Conservation (phyloP, 1,140 invertebrate genomes). For the Drosophila mayri region DNA sequence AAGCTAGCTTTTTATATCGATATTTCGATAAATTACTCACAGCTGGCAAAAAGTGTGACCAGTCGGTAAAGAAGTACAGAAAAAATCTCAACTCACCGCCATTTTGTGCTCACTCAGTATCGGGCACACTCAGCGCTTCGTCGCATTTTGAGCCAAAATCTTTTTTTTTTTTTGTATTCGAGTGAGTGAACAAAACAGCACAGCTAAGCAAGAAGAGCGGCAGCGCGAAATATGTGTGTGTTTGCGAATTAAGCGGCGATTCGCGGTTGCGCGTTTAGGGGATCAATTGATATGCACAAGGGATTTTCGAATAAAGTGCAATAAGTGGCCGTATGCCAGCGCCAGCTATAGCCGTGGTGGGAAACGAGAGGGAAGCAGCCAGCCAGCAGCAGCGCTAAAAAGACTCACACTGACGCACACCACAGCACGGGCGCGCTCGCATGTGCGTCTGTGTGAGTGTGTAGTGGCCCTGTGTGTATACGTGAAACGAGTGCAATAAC, state of each 20-base stretch:
- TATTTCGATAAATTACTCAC: slow-evolving; percentile 1
- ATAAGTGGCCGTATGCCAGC: slow-evolving; percentile 30
- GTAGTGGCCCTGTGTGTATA: slow-evolving; percentile 47
- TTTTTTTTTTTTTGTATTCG: slow-evolving; percentile 17
- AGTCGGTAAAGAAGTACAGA: neutral
- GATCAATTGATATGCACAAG: slow-evolving; percentile 1
- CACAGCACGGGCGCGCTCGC: slow-evolving; percentile 33
- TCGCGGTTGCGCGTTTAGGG: neutral
- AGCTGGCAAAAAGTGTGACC: neutral
- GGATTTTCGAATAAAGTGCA: slow-evolving; percentile 13
- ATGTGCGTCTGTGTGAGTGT: slow-evolving; percentile 33
- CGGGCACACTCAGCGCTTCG: slow-evolving; percentile 8
- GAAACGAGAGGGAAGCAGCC: slow-evolving; percentile 1
- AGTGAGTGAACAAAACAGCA: slow-evolving; percentile 22
- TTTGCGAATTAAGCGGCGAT: slow-evolving; percentile 16
- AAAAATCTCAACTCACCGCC: slow-evolving; percentile 10
- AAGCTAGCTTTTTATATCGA: neutral
- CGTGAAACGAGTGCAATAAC: slow-evolving; percentile 43
- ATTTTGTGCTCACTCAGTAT: slow-evolving; percentile 14
- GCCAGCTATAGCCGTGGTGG: neutral
- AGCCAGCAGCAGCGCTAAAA: slow-evolving; percentile 13
- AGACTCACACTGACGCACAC: slow-evolving; percentile 50
- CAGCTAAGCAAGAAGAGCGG: slow-evolving; percentile 4
- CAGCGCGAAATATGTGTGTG: slow-evolving; percentile 20
- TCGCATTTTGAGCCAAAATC: slow-evolving; percentile 61